These are phyloP conservation scores for Drosophila colorata DNA, from an alignment of 2,888 invertebrate species.

Conservation along the genomic window DNA sequence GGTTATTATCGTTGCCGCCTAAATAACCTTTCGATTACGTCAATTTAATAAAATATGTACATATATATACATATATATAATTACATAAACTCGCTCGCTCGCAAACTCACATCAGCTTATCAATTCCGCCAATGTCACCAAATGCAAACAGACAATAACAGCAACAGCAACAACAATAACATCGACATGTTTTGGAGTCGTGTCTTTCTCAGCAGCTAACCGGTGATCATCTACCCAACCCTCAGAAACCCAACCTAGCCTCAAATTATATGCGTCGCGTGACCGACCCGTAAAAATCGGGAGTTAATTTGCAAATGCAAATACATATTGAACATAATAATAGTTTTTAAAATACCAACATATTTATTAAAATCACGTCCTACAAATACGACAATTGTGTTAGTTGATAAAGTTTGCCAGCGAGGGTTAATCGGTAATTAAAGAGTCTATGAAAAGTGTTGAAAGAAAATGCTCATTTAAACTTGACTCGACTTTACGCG, in stretches of 20 bases:
- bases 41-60: slow-evolving; percentile 67
- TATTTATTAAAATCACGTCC: slow-evolving; percentile 54
- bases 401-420: slow-evolving; percentile 20
- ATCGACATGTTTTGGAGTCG: slow-evolving; percentile 28
- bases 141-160: slow-evolving; percentile 51
- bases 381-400: slow-evolving; percentile 15
- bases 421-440: slow-evolving; percentile 15
- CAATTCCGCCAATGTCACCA: slow-evolving; percentile 60
- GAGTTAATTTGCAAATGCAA: slow-evolving; percentile 32
- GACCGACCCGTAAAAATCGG: slow-evolving; percentile 8
- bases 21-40: slow-evolving; percentile 71
- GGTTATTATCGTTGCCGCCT: slow-evolving; percentile 52
- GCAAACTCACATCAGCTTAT: slow-evolving; percentile 46
- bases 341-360: slow-evolving; percentile 23
- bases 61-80: slow-evolving; percentile 40
- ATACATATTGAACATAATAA: slow-evolving; percentile 43
- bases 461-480: too few species aligned
- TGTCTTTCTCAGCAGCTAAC: slow-evolving; percentile 16
- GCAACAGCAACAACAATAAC: slow-evolving; percentile 20
- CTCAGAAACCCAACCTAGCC: slow-evolving; percentile 25
- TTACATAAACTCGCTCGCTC: slow-evolving; percentile 47
- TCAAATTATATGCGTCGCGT: slow-evolving; percentile 13
- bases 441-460: too few species aligned
- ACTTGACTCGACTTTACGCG: too few species aligned
- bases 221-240: slow-evolving; percentile 16